Evolutionary conservation across 1,140 invertebrate genomes (phyloP).

Genomic region (Thaumatotibia leucotreta): DNA sequence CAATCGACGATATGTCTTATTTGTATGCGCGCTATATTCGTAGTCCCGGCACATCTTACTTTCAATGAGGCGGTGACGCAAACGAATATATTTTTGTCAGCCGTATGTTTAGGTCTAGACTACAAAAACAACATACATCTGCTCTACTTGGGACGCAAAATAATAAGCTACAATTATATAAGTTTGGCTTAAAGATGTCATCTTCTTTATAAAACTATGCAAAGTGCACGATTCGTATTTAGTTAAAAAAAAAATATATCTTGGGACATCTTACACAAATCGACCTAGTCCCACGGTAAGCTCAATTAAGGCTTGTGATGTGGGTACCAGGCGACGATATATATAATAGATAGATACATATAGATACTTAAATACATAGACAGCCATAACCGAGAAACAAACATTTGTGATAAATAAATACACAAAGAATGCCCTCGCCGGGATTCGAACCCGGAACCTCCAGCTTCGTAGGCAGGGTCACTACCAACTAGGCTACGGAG

Average conservation of each 20-base stretch:
- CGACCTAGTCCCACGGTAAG: too few species aligned
- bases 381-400: too few species aligned
- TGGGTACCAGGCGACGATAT: too few species aligned
- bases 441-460: too few species aligned
- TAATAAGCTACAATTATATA: neutral
- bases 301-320: too few species aligned
- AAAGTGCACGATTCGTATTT: neutral
- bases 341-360: too few species aligned
- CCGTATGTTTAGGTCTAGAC: neutral
- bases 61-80: neutral
- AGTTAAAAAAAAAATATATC: too few species aligned
- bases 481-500: too few species aligned
- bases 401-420: too few species aligned
- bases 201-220: neutral
- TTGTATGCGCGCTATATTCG: neutral
- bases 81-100: neutral
- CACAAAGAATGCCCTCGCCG: too few species aligned
- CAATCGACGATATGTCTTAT: neutral
- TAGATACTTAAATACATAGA: too few species aligned
- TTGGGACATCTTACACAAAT: neutral
- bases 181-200: neutral
- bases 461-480: too few species aligned
- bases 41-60: neutral
- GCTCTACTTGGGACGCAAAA: neutral
- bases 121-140: neutral